Base-by-base conservation (phyloP, 2,888 invertebrate species). In the Erebia epiphron region DNA sequence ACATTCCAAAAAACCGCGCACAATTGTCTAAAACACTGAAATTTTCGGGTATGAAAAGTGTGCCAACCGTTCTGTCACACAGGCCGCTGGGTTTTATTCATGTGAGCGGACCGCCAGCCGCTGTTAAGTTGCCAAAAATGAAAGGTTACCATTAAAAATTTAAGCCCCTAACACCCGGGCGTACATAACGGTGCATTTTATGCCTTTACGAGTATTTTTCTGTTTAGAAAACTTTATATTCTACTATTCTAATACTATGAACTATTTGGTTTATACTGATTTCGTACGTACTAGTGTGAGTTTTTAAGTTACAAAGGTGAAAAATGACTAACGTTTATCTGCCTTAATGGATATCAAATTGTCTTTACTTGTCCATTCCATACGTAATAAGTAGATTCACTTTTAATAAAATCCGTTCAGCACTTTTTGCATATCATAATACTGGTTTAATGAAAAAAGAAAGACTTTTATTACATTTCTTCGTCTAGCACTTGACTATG, bases 101-200 rank as follows among this genome's bases (percentile, higher is more conserved):
- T 60, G 54, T 63, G 62, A 62, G 68, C 49, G 60, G 10, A 16
- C 49, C 10, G 26, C 56, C 13, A 26, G 26, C 14, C 26, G 56
- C 65, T 62, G 58, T 65, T 64, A 56, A 68, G 43, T 65, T 56
- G 18, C 68, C 68, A 68, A 69, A 72, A 74, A 70, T 74, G 72
- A 72, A 70, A 72, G 63, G 74, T 64, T 68, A 46, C 52, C 68
- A 67, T 70, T 72, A 72, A 70, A 72, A 65, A 67, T 70, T 63
- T 63, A 69, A 49, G 49, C 57, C 64, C 68, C 61, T 57, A 70
- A 70, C 64, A 70, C 68, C 68, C 41, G 50, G 65, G 68, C 72
- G 78, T 78, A 79, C 78, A 77, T 79, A 78, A 80, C 46, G 46
- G 14, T 49, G 16, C 9, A 13, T 49, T 18, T 62, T 62, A 13